phyloP scores from a whole-genome alignment of 2,888 invertebrate genomes.

The Tachina lurida region DNA sequence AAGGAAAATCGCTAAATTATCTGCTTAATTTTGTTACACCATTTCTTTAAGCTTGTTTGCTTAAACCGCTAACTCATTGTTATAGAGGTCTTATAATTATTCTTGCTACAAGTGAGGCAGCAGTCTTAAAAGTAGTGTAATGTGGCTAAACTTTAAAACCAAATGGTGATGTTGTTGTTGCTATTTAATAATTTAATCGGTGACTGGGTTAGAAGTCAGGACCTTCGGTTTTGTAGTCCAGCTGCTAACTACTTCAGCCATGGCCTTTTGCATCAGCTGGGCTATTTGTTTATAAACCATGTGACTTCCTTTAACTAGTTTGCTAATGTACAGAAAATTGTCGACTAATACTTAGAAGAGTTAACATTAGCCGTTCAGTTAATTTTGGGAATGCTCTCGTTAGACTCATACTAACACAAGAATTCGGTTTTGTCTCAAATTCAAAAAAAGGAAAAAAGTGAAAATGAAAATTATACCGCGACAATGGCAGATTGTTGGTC shows the following conservation, averaged over 20 bases:
- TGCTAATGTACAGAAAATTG: too few species aligned
- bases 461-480: neutral
- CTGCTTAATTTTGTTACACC: slow-evolving; percentile 60
- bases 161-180: too few species aligned
- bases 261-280: too few species aligned
- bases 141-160: neutral
- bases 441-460: neutral
- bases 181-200: too few species aligned
- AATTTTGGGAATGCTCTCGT: neutral
- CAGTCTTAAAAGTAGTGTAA: neutral
- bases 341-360: too few species aligned
- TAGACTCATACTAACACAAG: neutral
- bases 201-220: too few species aligned
- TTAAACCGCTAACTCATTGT: slow-evolving; percentile 54
- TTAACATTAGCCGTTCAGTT: neutral
- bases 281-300: too few species aligned
- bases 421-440: neutral
- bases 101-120: neutral
- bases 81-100: slow-evolving; percentile 12
- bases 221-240: too few species aligned
- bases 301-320: too few species aligned
- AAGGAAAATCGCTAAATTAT: slow-evolving; percentile 56
- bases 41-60: slow-evolving; percentile 50
- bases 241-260: too few species aligned
- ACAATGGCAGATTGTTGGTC: neutral